Percentiles rank a stretch among this genome's conserved stretches.
Evolutionary conservation across 2,113 vertebrate genomes (phyloP).

Genomic region (Mirza zaza): DNA sequence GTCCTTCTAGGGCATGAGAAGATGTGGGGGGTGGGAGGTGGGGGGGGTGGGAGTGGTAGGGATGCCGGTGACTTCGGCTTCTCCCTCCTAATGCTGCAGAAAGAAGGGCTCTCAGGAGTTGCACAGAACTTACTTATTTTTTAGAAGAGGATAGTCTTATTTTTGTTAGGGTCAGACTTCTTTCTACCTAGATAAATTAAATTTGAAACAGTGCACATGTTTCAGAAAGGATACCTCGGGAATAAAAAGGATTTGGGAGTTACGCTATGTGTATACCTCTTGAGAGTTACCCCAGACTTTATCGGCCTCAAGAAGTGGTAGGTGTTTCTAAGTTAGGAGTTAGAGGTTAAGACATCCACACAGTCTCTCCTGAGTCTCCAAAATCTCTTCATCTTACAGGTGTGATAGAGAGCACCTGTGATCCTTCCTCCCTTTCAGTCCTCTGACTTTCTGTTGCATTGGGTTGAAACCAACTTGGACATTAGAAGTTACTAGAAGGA

Average conservation of each 20-base stretch:
- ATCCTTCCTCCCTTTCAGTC: not conserved
- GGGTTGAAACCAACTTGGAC: not conserved
- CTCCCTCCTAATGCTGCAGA: not conserved
- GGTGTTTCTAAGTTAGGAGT: not conserved
- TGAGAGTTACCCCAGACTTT: not conserved
- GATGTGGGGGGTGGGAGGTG: rapidly evolving
- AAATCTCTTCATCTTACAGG: not conserved
- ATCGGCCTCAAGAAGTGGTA: not conserved
- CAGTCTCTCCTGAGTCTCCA: not conserved
- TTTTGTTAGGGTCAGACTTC: not conserved
- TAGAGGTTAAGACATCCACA: not conserved
- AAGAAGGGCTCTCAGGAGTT: not conserved
- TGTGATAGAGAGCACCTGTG: not conserved
- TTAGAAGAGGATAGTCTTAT: not conserved
- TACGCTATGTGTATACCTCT: not conserved
- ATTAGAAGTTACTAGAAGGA: not conserved
- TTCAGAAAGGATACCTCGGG: conserved; percentile 1
- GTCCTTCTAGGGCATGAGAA: not conserved
- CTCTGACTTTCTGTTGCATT: not conserved
- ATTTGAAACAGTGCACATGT: not conserved
- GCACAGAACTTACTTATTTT: not conserved
- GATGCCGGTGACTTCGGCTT: not conserved
- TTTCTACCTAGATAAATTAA: not conserved
- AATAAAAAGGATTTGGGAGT: not conserved
- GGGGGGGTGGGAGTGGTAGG: not conserved